Conservation (phyloP, 2,888 invertebrate genomes). For the Glaucopsyche alexis region DNA sequence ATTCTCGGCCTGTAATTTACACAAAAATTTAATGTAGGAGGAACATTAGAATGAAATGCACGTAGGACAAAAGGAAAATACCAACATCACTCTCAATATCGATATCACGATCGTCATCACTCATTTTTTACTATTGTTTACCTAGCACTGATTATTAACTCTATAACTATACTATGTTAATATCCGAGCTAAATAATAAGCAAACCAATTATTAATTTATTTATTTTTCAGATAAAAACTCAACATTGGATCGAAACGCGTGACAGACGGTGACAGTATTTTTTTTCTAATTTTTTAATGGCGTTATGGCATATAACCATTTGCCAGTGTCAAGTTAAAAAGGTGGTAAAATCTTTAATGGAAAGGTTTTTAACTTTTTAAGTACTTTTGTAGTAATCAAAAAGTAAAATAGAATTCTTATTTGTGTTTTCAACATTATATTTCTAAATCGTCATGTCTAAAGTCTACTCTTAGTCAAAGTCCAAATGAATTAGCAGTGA, state of each 20-base stretch:
- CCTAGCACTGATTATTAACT: not conserved
- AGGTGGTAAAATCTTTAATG: too few relatives aligned
- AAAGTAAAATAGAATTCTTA: too few relatives aligned
- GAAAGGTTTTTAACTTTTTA: too few relatives aligned
- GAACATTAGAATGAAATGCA: conserved; percentile 46
- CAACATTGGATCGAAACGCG: conserved; percentile 47
- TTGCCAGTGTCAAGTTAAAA: too few relatives aligned
- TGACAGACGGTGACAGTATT: conserved; percentile 44
- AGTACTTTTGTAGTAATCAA: too few relatives aligned
- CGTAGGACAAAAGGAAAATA: conserved; percentile 48
- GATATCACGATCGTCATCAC: conserved; percentile 96
- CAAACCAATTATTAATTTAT: conserved; percentile 7
- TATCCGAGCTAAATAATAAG: not conserved
- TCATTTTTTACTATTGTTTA: conserved; percentile 80
- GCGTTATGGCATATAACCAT: not conserved
- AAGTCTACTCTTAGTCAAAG: too few relatives aligned
- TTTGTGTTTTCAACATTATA: too few relatives aligned
- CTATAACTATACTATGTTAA: not conserved
- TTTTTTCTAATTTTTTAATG: not conserved
- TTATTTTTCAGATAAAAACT: conserved; percentile 18
- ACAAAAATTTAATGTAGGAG: conserved; percentile 41
- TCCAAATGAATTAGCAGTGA: too few relatives aligned
- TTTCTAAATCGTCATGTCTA: too few relatives aligned
- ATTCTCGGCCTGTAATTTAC: conserved; percentile 84
- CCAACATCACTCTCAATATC: conserved; percentile 97